Conservation (phyloP, 1,140 invertebrate genomes). For the Pseudachorutes palmiensis region DNA sequence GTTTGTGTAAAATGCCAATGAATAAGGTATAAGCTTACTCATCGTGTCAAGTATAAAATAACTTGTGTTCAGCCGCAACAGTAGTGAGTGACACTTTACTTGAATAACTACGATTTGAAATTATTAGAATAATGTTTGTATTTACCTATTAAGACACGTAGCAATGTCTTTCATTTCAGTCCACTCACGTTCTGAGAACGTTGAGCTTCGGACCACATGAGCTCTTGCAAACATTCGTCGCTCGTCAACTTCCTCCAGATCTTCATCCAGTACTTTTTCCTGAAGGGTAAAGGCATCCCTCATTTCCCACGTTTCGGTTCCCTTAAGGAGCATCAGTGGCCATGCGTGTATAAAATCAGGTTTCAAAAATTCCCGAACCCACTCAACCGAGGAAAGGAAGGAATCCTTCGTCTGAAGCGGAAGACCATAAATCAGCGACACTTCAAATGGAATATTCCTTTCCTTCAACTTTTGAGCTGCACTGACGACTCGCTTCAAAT, state of each 20-base stretch:
- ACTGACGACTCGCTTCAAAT: conserved; percentile 6
- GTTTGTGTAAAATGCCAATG: too few species aligned
- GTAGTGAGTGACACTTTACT: too few species aligned
- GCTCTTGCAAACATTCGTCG: conserved; percentile 1
- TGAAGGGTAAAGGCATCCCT: background rate
- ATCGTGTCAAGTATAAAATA: too few species aligned
- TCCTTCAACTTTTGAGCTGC: background rate
- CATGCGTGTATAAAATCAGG: conserved; percentile 8
- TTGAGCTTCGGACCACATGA: conserved; percentile 18
- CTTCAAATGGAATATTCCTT: conserved; percentile 18
- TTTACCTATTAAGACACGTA: background rate
- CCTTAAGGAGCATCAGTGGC: conserved; percentile 19
- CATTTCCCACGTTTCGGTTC: conserved; percentile 9
- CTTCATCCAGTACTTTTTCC: conserved; percentile 16
- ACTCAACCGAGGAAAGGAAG: conserved; percentile 9
- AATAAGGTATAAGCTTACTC: too few species aligned
- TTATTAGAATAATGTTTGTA: too few species aligned
- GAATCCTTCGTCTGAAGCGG: conserved; percentile 14
- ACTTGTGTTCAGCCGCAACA: too few species aligned
- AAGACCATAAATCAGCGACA: conserved; percentile 16
- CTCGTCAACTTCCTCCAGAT: conserved; percentile 17
- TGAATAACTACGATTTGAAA: too few species aligned
- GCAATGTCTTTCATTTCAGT: conserved; percentile 13
- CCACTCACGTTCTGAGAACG: conserved; percentile 13
- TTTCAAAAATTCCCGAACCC: conserved; percentile 12